phyloP scores from a whole-genome alignment of 2,113 vertebrate species.

The Mesoclemmys tuberculata region DNA sequence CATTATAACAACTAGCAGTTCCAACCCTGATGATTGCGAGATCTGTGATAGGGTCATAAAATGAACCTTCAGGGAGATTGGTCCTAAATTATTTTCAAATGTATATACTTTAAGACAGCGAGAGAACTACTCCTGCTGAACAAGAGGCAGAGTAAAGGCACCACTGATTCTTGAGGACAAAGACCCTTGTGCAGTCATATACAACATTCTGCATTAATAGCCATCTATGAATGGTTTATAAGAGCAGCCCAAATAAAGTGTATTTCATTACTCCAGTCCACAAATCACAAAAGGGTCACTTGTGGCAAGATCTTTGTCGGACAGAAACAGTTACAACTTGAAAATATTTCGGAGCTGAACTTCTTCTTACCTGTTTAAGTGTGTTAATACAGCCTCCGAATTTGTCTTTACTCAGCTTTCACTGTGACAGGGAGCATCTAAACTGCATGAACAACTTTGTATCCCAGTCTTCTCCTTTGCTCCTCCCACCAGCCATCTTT shows the following conservation, averaged over 20 bases:
- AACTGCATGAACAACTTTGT: slow-evolving; percentile 57
- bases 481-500: slow-evolving; percentile 31
- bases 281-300: slow-evolving; percentile 23
- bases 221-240: neutral
- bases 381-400: slow-evolving; percentile 52
- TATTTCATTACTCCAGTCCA: slow-evolving; percentile 12
- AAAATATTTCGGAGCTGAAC: slow-evolving; percentile 44
- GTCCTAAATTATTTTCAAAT: neutral
- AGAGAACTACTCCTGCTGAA: neutral
- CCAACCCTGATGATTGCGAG: neutral
- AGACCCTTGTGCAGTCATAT: neutral
- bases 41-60: neutral
- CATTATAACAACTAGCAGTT: neutral
- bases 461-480: slow-evolving; percentile 7
- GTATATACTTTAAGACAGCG: neutral
- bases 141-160: neutral
- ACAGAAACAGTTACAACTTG: slow-evolving; percentile 13
- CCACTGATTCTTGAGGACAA: neutral
- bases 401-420: slow-evolving; percentile 53
- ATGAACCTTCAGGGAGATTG: neutral
- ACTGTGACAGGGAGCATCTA: slow-evolving; percentile 44
- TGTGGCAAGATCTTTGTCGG: slow-evolving; percentile 22
- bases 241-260: slow-evolving; percentile 27
- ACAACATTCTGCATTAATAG: neutral
- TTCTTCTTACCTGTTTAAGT: slow-evolving; percentile 43